Percentiles rank a stretch among this genome's conserved stretches.
phyloP scores from a whole-genome alignment of 2,113 vertebrate genomes.

The Malurus elegans region DNA sequence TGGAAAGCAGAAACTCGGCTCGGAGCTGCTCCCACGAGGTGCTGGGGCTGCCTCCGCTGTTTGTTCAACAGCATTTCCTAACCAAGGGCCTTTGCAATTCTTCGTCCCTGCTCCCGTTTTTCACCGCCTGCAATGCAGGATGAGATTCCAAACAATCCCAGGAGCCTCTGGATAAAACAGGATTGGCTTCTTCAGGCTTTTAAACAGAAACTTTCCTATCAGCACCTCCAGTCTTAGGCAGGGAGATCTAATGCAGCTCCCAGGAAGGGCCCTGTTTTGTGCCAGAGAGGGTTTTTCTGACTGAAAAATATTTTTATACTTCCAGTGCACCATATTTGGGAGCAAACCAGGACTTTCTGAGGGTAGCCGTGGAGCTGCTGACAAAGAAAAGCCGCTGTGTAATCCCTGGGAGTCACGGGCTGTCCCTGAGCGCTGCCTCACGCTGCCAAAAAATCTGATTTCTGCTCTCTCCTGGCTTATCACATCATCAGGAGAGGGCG shows the following conservation, averaged over 20 bases:
- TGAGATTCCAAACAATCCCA: not conserved
- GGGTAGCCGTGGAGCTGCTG: not conserved
- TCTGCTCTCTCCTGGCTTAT: constrained; percentile 24
- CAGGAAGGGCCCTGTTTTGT: not conserved
- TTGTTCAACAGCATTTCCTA: not conserved
- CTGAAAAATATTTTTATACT: not conserved
- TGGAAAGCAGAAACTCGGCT: not conserved
- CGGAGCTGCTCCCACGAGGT: not conserved
- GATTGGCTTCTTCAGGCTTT: not conserved
- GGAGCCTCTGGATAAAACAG: not conserved
- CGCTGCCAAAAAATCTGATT: constrained; percentile 54
- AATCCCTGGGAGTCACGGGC: constrained; percentile 26
- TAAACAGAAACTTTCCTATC: not conserved
- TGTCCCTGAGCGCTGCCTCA: not conserved
- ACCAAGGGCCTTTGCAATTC: not conserved
- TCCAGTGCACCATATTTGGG: not conserved
- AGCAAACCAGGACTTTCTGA: not conserved
- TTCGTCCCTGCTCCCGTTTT: not conserved
- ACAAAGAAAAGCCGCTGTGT: not conserved
- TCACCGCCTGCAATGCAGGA: not conserved
- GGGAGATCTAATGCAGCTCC: not conserved
- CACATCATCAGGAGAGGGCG: constrained; percentile 4
- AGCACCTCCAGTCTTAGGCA: not conserved
- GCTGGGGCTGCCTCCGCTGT: not conserved
- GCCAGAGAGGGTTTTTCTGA: not conserved